phyloP scores from a whole-genome alignment of 2,113 vertebrate species.

The Myotis yumanensis region DNA sequence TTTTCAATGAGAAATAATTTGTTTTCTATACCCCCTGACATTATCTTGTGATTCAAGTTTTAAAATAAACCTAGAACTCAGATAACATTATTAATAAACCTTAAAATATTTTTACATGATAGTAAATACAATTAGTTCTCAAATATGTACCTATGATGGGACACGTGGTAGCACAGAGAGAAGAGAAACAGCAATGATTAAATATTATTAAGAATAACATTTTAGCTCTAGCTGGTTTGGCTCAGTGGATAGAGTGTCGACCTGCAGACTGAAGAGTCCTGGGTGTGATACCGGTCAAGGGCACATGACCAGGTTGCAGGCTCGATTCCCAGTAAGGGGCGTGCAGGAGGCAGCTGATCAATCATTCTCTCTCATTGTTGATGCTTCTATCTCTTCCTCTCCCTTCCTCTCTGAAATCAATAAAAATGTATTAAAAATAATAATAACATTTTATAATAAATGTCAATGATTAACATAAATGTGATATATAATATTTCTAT shows the following conservation, averaged over 20 bases:
- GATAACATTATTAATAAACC: not conserved
- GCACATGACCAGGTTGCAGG: too few species aligned
- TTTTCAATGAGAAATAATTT: not conserved
- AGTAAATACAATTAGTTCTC: not conserved
- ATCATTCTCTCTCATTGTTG: too few species aligned
- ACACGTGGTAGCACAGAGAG: not conserved
- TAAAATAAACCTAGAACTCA: slow-evolving; percentile 23
- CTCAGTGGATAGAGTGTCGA: too few species aligned
- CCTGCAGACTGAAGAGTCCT: too few species aligned
- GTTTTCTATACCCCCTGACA: not conserved
- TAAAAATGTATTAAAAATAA: not conserved
- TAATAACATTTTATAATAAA: not conserved
- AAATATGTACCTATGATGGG: not conserved
- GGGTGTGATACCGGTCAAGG: too few species aligned
- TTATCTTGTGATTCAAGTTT: slow-evolving; percentile 13
- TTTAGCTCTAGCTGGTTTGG: not conserved
- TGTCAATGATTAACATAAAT: not conserved
- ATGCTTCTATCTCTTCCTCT: too few species aligned
- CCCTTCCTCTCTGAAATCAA: too few species aligned
- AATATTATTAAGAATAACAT: not conserved
- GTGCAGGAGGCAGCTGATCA: too few species aligned
- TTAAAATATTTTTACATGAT: not conserved
- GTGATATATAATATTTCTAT: not conserved
- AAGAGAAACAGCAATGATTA: not conserved
- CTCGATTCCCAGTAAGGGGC: too few species aligned